Conservation (phyloP, 2,797 vertebrate species). For the Artibeus jamaicensis region DNA sequence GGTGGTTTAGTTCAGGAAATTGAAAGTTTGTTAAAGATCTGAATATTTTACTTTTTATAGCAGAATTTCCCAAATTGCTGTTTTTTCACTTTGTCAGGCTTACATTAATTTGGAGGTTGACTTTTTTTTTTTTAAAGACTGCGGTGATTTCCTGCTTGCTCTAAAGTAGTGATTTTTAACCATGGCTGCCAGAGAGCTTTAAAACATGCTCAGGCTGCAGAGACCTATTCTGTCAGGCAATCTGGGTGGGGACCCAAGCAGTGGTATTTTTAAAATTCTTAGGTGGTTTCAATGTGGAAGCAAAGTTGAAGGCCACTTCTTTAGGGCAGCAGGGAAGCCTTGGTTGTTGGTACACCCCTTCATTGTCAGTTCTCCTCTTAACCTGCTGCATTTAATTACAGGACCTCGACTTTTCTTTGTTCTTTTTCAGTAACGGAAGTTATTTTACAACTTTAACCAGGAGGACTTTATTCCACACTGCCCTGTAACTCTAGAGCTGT, state of each 20-base stretch:
- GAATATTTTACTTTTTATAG: not conserved
- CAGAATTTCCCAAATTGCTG: not conserved
- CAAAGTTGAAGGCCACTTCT: not conserved
- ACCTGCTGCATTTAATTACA: not conserved
- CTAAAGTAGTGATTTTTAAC: slow-evolving; percentile 14
- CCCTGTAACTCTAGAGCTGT: not conserved
- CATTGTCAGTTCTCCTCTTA: no score
- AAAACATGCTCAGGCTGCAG: not conserved
- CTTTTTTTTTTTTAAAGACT: not conserved
- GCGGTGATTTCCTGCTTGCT: not conserved
- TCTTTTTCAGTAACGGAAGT: not conserved
- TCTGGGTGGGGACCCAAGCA: not conserved
- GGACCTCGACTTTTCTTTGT: not conserved
- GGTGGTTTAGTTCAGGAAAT: not conserved
- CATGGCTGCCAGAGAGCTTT: not conserved
- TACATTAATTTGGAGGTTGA: not conserved
- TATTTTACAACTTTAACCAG: not conserved
- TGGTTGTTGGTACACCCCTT: not conserved
- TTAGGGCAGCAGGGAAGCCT: not conserved
- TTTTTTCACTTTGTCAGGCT: not conserved
- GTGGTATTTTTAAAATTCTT: not conserved
- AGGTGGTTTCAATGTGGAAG: not conserved
- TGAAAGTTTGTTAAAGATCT: not conserved
- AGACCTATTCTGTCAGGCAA: not conserved
- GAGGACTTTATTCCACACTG: not conserved